phyloP scores from a whole-genome alignment of 2,797 vertebrate genomes.

The Pygocentrus nattereri region DNA sequence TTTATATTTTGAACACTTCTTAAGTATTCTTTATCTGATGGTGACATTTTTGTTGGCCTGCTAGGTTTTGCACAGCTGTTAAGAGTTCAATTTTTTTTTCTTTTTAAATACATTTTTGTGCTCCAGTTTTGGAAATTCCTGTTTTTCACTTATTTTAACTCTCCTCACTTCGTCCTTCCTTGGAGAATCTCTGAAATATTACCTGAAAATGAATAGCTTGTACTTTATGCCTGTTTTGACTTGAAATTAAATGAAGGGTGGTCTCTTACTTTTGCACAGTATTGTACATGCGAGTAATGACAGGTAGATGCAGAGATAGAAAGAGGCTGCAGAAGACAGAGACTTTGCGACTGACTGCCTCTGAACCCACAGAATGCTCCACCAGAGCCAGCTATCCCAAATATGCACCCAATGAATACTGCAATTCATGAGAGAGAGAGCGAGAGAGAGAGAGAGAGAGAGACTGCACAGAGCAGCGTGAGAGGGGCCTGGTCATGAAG shows the following conservation, averaged over 20 bases:
- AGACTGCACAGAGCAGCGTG: constrained; percentile 5
- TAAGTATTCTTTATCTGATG: no score
- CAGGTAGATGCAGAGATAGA: constrained; percentile 14
- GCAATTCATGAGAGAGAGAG: constrained; percentile 48
- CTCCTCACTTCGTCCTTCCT: no score
- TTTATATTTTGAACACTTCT: no score
- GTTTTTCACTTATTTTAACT: no score
- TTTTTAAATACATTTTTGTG: no score
- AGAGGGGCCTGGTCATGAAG: constrained; percentile 68
- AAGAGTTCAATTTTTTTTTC: no score
- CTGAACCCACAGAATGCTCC: constrained; percentile 11
- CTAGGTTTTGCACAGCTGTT: no score
- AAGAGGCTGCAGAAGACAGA: constrained; percentile 29
- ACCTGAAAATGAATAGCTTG: no score
- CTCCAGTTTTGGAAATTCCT: no score
- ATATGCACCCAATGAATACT: constrained; percentile 57
- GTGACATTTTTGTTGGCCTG: no score
- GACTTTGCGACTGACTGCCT: neutral
- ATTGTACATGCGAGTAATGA: neutral
- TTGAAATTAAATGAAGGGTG: neutral
- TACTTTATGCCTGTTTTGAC: no score
- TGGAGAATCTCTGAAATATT: no score
- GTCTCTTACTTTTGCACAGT: neutral
- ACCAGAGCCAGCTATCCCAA: constrained; percentile 51
- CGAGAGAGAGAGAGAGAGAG: constrained; percentile 20